Conservation (phyloP, 2,113 vertebrate species). For the Catharus minimus region DNA sequence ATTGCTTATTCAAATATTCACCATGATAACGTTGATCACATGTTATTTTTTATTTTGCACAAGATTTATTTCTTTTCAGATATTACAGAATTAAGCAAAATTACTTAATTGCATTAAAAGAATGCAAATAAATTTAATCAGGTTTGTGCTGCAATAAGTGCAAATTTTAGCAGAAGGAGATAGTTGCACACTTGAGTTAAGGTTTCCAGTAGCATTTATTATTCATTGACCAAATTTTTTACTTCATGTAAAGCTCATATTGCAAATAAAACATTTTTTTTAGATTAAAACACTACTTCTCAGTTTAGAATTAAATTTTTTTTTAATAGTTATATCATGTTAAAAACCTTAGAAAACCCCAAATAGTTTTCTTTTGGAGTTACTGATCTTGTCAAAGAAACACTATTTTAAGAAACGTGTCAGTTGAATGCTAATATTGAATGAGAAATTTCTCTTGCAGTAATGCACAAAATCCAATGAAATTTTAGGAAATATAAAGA, state of each 20-base stretch:
- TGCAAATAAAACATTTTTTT: background rate
- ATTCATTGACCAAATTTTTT: background rate
- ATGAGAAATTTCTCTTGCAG: background rate
- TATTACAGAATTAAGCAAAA: background rate
- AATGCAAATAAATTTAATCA: background rate
- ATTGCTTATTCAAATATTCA: background rate
- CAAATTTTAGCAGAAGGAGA: background rate
- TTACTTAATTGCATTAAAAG: background rate
- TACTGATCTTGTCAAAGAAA: background rate
- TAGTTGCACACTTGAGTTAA: background rate
- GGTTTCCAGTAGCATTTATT: background rate
- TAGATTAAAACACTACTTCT: background rate
- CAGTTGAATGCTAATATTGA: background rate
- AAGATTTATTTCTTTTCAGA: background rate
- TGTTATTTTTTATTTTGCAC: background rate
- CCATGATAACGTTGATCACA: background rate
- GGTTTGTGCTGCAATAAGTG: background rate
- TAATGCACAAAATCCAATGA: background rate
- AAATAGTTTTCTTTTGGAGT: background rate
- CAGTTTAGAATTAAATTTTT: background rate
- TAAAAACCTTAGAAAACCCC: background rate
- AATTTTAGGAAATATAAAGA: background rate
- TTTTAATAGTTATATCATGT: background rate
- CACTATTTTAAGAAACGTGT: background rate
- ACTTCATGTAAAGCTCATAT: background rate